Evolutionary conservation across 2,797 vertebrate genomes (phyloP).

Genomic region (Hydrolagus colliei): DNA sequence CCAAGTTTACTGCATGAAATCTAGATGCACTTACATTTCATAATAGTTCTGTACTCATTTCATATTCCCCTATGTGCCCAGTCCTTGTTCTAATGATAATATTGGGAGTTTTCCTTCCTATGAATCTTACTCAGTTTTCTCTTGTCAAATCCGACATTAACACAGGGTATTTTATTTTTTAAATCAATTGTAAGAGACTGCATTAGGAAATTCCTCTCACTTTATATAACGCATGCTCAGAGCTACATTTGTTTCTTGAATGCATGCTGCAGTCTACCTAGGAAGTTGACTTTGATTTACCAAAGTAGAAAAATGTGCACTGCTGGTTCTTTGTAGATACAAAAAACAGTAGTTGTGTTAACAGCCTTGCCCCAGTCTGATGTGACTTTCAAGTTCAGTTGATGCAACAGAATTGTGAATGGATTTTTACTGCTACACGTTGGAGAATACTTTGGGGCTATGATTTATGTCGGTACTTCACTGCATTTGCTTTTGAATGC

Average conservation of each 20-base stretch:
- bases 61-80: constrained; percentile 1
- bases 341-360: background rate
- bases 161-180: constrained; percentile 28
- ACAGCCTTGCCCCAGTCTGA: background rate
- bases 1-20: constrained; percentile 13
- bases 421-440: background rate
- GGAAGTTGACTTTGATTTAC: background rate
- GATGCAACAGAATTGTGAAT: background rate
- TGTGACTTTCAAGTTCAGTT: constrained; percentile 11
- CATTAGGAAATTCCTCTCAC: background rate
- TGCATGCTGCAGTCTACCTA: constrained; percentile 6
- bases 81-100: background rate
- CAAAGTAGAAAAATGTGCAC: constrained; percentile 10
- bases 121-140: constrained; percentile 4
- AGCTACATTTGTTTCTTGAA: constrained; percentile 7
- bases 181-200: constrained; percentile 14
- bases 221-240: background rate
- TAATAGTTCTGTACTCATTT: constrained; percentile 9
- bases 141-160: constrained; percentile 12
- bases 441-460: background rate
- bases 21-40: constrained; percentile 14
- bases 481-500: constrained; percentile 28
- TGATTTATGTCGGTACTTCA: background rate
- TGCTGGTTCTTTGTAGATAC: background rate
- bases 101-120: background rate